Percentiles rank a stretch among this genome's conserved stretches.
phyloP scores from a whole-genome alignment of 1,140 invertebrate species.

The Drosophila setifemur region DNA sequence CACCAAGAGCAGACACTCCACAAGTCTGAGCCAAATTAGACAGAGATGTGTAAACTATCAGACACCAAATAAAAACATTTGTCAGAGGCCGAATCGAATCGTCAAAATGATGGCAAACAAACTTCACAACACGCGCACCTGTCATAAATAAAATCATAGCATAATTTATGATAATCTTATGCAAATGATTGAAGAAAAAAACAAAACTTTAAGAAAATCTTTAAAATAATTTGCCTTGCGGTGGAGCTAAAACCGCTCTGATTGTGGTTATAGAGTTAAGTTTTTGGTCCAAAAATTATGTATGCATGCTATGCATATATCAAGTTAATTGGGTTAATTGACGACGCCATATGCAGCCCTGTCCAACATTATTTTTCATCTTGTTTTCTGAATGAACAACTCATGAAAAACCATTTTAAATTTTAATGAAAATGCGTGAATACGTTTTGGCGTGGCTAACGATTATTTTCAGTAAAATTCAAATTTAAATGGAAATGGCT shows the following conservation, averaged over 20 bases:
- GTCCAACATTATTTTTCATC: conserved; percentile 33
- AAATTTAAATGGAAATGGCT: conserved; percentile 2
- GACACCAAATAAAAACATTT: conserved; percentile 51
- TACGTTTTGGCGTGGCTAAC: background rate
- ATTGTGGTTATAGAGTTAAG: conserved; percentile 6
- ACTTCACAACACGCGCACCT: conserved; percentile 42
- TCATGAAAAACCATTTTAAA: conserved; percentile 10
- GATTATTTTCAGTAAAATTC: conserved; percentile 5
- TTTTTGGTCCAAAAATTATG: conserved; percentile 49
- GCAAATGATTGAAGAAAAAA: conserved; percentile 38
- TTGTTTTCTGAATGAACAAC: background rate
- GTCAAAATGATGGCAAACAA: conserved; percentile 24
- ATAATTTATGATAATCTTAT: conserved; percentile 74
- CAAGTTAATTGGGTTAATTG: conserved; percentile 78
- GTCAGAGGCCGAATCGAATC: conserved; percentile 18
- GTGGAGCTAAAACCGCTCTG: background rate
- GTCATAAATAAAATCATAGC: conserved; percentile 65
- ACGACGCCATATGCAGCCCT: conserved; percentile 27
- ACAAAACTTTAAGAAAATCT: conserved; percentile 29
- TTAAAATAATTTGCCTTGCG: conserved; percentile 21
- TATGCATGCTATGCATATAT: conserved; percentile 71
- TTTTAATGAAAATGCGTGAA: conserved; percentile 26
- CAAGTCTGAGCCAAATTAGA: conserved; percentile 13
- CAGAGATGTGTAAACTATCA: conserved; percentile 39
- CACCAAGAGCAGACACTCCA: background rate